A percentile compares a stretch with the other conserved stretches of the same genome.
phyloP scores from a whole-genome alignment of 2,888 invertebrate genomes.

The Nemapogon koenigi region DNA sequence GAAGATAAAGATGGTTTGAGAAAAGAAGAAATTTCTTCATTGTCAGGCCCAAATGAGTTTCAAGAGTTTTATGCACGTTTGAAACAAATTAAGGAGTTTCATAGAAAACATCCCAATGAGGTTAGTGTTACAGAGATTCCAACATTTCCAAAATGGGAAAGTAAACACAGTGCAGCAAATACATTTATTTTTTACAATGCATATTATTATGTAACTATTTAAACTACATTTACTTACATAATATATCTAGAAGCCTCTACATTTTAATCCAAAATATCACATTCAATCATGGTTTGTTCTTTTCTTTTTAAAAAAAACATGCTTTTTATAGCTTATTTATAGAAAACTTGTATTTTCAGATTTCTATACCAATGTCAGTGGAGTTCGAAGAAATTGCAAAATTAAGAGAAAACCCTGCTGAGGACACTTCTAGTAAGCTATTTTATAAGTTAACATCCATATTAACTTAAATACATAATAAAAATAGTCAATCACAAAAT shows the following conservation, averaged over 20 bases:
- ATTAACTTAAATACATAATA: background rate
- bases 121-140: too few species aligned
- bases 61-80: conserved; percentile 95
- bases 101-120: conserved; percentile 95
- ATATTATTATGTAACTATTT: too few species aligned
- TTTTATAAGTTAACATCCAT: background rate
- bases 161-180: too few species aligned
- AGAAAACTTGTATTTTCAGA: conserved; percentile 66
- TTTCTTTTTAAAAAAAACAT: too few species aligned
- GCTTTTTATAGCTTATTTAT: too few species aligned
- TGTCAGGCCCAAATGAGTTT: conserved; percentile 98
- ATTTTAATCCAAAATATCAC: too few species aligned
- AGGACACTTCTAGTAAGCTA: conserved; percentile 73
- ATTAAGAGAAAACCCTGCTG: conserved; percentile 87
- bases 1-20: conserved; percentile 96
- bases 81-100: conserved; percentile 95
- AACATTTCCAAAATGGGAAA: too few species aligned
- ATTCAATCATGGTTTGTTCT: too few species aligned
- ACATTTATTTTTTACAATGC: too few species aligned
- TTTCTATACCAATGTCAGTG: conserved; percentile 94
- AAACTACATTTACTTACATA: too few species aligned
- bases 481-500: background rate
- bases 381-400: conserved; percentile 96
- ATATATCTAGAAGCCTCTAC: too few species aligned
- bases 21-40: conserved; percentile 91